Base-by-base conservation (phyloP, 1,140 invertebrate genomes). In the Temnothorax longispinosus region DNA sequence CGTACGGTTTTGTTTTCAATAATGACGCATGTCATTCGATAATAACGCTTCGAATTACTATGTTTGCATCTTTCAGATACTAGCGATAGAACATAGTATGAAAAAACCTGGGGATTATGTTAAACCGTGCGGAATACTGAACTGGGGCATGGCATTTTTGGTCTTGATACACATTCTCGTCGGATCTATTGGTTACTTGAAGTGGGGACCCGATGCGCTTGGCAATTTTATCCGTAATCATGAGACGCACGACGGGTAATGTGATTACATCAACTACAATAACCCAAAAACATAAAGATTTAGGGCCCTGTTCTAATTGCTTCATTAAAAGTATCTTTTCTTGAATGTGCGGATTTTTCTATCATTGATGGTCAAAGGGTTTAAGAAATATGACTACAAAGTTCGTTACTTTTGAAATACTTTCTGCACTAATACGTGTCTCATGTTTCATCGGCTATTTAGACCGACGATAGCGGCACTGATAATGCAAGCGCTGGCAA, bases 181-280 rank as follows among this genome's bases (percentile, higher is more conserved):
- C 21, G 92, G 90, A 35, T 32, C 67, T 18, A 54, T 88, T 6
- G 93, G 89, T 35, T 93, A 93, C n/a, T 44, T 89, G 5, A 92
- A 93, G 74, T 93, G 91, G 89, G 92, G 92, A 3, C 35, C 87
- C 2, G 72, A 85, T 10, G 69, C 90, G 3, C 47, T 78, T 15
- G 88, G 81, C 32, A 93, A 93, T 91, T 93, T 93, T 60, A 91
- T 93, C 52, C 85, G 87, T 10, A 93, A 93, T 77, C 91, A 92
- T 56, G 54, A 50, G 0, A 56, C 69, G 18, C 76, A 72, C 15
- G 91, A 93, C 5, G 65, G 38, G 91, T 92, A 78, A 74, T 27
- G 27, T 1, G 27, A 72, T 56, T 27, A 13, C 21, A 35, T 69
- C 52, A 62, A 65, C 7, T 65, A 21, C 8, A 32, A 50, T 47